These are phyloP conservation scores for Gambusia holbrooki DNA, from an alignment of 2,113 vertebrate genomes.

Conservation along the genomic window DNA sequence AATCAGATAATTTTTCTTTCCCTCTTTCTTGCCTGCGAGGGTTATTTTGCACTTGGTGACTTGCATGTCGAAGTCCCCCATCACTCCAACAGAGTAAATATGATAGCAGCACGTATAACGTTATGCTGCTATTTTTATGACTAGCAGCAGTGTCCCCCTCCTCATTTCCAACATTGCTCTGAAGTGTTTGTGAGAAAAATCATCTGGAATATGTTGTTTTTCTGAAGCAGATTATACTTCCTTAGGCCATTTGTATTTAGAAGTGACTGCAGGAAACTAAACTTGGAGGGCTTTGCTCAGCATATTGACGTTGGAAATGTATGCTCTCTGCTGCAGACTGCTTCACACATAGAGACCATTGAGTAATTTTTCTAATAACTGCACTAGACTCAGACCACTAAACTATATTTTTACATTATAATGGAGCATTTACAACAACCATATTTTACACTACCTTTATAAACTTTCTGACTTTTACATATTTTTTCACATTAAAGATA, in stretches of 20 bases:
- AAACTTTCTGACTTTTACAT: too few species aligned
- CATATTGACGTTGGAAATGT: slow-evolving; percentile 43
- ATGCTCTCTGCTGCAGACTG: slow-evolving; percentile 29
- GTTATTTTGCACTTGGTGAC: slow-evolving; percentile 59
- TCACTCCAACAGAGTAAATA: slow-evolving; percentile 56
- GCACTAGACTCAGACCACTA: slow-evolving; percentile 31
- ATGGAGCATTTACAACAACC: slow-evolving; percentile 12
- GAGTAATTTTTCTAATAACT: slow-evolving; percentile 39
- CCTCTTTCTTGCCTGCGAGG: slow-evolving; percentile 27
- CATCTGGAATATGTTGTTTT: slow-evolving; percentile 28
- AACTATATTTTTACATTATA: slow-evolving; percentile 25
- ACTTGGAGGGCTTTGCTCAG: slow-evolving; percentile 47
- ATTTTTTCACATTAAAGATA: too few species aligned
- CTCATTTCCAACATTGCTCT: slow-evolving; percentile 15
- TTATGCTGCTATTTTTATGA: slow-evolving; percentile 26
- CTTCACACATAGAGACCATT: slow-evolving; percentile 27
- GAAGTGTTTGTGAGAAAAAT: slow-evolving; percentile 31
- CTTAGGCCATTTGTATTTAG: slow-evolving; percentile 23
- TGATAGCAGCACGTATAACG: slow-evolving; percentile 41
- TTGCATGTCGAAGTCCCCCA: slow-evolving; percentile 40
- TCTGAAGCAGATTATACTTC: slow-evolving; percentile 24
- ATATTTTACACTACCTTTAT: background rate
- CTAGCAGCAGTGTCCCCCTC: slow-evolving; percentile 31
- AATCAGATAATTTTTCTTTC: background rate
- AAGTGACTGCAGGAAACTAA: slow-evolving; percentile 42